A percentile compares a stretch with the other conserved stretches of the same genome.
Evolutionary conservation across 2,113 vertebrate genomes (phyloP).

Genomic region (Eclectus roratus): DNA sequence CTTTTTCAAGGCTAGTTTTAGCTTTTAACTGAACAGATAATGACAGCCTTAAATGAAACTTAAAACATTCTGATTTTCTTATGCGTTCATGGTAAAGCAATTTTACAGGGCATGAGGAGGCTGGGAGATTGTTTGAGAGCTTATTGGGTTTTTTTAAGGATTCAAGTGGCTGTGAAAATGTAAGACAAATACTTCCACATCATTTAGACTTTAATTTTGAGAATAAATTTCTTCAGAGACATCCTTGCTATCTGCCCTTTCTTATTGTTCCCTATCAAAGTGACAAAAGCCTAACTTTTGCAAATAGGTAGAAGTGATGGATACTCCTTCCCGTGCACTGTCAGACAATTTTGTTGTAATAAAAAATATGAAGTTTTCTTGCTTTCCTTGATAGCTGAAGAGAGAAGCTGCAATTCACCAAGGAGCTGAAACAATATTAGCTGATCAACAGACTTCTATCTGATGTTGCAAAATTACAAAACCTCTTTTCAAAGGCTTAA

Average conservation of each 20-base stretch:
- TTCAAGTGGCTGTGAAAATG: neutral
- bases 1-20: neutral
- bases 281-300: neutral
- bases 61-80: neutral
- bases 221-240: neutral
- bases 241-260: neutral
- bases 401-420: neutral
- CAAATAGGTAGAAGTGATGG: neutral
- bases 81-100: neutral
- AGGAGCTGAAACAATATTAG: neutral
- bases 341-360: neutral
- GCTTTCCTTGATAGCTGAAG: neutral
- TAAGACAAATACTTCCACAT: neutral
- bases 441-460: neutral
- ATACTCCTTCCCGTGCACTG: neutral
- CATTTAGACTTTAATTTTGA: neutral
- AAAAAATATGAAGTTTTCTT: neutral
- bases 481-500: neutral
- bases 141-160: rapidly evolving
- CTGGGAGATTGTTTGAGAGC: neutral
- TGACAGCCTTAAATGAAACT: neutral
- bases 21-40: neutral
- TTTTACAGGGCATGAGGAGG: neutral
- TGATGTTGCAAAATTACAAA: neutral
- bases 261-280: neutral